A percentile compares a stretch with the other conserved stretches of the same genome.
Conservation (phyloP, 2,888 invertebrate genomes). For the Cantharis lateralis region DNA sequence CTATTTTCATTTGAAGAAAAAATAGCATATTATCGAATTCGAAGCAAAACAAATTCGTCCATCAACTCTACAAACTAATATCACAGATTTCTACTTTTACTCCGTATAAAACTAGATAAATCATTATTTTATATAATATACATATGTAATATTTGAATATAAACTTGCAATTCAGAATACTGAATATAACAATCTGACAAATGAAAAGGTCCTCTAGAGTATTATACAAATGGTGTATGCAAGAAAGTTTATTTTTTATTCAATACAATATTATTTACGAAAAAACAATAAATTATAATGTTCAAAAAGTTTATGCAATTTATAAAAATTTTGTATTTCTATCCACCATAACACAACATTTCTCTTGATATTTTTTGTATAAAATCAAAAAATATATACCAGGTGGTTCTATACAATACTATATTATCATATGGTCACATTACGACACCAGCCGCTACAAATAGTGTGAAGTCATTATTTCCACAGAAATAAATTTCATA, state of each 20-base stretch:
- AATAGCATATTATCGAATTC: no score
- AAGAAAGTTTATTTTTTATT: not conserved
- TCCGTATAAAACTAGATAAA: no score
- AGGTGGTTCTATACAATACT: no score
- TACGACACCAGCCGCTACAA: no score
- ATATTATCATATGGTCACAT: no score
- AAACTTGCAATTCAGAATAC: not conserved
- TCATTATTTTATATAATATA: no score
- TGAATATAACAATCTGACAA: not conserved
- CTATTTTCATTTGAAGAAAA: no score
- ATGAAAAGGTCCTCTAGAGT: not conserved
- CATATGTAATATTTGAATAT: not conserved
- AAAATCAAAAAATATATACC: not conserved
- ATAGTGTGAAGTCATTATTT: no score
- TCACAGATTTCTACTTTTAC: not conserved
- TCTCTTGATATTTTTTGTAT: not conserved
- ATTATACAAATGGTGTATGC: not conserved
- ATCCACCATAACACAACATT: not conserved
- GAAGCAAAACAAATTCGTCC: no score
- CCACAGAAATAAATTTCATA: no score
- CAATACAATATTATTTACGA: not conserved
- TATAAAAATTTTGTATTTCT: not conserved
- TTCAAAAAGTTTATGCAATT: not conserved
- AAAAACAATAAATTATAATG: not conserved
- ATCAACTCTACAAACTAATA: not conserved